These are phyloP conservation scores for Aleiodes leptofemur DNA, from an alignment of 2,888 invertebrate genomes.

Conservation along the genomic window DNA sequence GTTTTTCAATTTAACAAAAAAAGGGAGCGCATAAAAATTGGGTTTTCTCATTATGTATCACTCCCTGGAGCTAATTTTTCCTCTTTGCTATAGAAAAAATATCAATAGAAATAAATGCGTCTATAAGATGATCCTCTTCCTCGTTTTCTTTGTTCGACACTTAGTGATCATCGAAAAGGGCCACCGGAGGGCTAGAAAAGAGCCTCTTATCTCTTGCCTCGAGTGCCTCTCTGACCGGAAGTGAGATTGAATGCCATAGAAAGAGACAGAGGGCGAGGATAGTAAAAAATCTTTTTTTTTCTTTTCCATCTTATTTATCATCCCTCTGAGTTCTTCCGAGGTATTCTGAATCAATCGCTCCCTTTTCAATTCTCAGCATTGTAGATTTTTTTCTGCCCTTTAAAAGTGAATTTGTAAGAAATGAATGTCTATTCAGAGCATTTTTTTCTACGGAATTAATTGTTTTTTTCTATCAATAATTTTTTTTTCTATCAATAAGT, in stretches of 20 bases:
- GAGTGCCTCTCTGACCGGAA: conserved; percentile 52
- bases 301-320: conserved; percentile 53
- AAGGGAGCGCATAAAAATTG: too few species aligned
- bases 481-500: too few species aligned
- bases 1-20: too few species aligned
- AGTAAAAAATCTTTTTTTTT: conserved; percentile 44
- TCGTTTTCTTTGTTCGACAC: conserved; percentile 11
- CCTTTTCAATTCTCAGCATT: conserved; percentile 40
- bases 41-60: too few species aligned
- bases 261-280: conserved; percentile 41
- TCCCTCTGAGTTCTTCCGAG: conserved; percentile 34
- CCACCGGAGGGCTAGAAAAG: conserved; percentile 34
- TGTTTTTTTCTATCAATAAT: too few species aligned
- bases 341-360: conserved; percentile 46
- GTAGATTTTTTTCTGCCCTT: conserved; percentile 21
- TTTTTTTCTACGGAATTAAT: too few species aligned
- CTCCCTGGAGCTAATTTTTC: conserved; percentile 1
- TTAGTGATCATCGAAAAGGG: conserved; percentile 20
- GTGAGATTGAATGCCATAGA: conserved; percentile 50
- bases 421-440: too few species aligned
- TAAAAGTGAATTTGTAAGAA: not conserved
- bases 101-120: conserved; percentile 12
- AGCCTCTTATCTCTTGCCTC: conserved; percentile 51
- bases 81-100: conserved; percentile 1
- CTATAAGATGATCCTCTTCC: conserved; percentile 33